These are phyloP conservation scores for Agrochola macilenta DNA, from an alignment of 2,888 invertebrate genomes.

Conservation along the genomic window DNA sequence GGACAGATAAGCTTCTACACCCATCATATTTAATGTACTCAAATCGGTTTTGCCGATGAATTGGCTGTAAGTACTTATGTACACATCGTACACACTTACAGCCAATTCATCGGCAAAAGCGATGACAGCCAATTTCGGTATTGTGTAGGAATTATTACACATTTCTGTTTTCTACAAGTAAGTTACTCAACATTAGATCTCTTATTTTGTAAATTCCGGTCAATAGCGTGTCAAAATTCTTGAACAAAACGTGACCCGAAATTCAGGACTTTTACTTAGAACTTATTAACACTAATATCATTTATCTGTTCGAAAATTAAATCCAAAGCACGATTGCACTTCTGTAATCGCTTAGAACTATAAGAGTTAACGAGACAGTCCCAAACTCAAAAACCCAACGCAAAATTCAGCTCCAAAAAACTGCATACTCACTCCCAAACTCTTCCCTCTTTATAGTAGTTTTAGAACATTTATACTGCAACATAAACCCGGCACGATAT, in stretches of 20 bases:
- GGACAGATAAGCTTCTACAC: constrained; percentile 6
- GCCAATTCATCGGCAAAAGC: background rate
- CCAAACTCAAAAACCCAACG: background rate
- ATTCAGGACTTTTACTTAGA: background rate
- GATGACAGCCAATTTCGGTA: background rate
- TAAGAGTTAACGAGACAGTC: background rate
- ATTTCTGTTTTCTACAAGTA: background rate
- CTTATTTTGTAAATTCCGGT: background rate
- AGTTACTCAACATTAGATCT: background rate
- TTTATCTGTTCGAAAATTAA: too few species aligned
- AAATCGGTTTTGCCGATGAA: constrained; percentile 1
- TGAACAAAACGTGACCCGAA: background rate
- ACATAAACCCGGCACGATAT: constrained; percentile 70
- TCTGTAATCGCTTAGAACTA: background rate
- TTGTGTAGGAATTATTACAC: background rate
- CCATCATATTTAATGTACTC: constrained; percentile 26
- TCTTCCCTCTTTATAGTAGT: constrained; percentile 47
- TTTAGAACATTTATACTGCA: constrained; percentile 65
- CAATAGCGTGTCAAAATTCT: background rate
- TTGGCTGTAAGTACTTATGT: too few species aligned
- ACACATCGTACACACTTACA: background rate
- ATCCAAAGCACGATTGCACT: background rate
- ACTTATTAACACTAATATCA: background rate
- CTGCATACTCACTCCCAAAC: constrained; percentile 26
- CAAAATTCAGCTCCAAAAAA: constrained; percentile 30